Evolutionary conservation across 2,888 invertebrate genomes (phyloP).

Genomic region (Tinea semifulvella): DNA sequence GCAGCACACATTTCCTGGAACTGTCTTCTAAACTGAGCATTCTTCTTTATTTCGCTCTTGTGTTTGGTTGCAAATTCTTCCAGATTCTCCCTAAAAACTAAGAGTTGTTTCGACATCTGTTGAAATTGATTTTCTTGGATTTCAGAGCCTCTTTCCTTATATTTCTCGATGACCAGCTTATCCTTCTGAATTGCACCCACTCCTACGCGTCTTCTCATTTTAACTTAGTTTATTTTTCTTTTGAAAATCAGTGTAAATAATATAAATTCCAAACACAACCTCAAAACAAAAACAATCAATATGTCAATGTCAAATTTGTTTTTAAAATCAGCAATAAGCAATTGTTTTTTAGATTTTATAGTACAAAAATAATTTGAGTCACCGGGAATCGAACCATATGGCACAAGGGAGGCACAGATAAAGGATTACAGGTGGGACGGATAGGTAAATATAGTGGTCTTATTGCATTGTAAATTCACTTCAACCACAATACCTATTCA

Average conservation of each 20-base stretch:
- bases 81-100: slow-evolving; percentile 88
- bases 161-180: slow-evolving; percentile 86
- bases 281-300: background rate
- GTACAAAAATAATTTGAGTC: too few species aligned
- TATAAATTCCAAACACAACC: background rate
- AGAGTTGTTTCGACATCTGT: slow-evolving; percentile 94
- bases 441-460: too few species aligned
- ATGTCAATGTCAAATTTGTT: background rate
- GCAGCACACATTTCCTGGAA: slow-evolving; percentile 99
- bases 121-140: slow-evolving; percentile 92
- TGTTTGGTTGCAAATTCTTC: slow-evolving; percentile 97
- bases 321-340: background rate
- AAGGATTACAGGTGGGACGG: too few species aligned
- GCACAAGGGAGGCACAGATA: too few species aligned
- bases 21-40: slow-evolving; percentile 92
- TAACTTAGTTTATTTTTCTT: slow-evolving; percentile 18
- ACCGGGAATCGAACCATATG: too few species aligned
- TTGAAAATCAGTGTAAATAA: background rate
- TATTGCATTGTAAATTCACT: too few species aligned
- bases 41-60: slow-evolving; percentile 93
- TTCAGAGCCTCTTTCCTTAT: slow-evolving; percentile 89
- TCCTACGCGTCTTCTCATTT: slow-evolving; percentile 84
- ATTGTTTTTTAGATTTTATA: background rate
- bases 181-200: slow-evolving; percentile 92
- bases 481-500: too few species aligned